Percentiles rank a stretch among this genome's conserved stretches.
Evolutionary conservation across 2,888 invertebrate genomes (phyloP).

Genomic region (Microctonus brassicae): DNA sequence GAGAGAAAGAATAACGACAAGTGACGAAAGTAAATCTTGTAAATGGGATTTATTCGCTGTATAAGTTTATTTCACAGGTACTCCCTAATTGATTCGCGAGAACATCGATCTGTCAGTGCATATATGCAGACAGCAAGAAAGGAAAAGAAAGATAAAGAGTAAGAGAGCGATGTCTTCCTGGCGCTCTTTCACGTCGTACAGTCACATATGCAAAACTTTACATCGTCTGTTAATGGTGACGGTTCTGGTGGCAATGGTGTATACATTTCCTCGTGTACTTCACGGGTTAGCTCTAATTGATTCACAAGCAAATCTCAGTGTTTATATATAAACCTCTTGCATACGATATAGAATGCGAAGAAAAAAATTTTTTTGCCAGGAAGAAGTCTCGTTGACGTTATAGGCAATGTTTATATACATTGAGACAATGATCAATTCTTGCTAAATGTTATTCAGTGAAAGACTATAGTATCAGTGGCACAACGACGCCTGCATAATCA

Average conservation of each 20-base stretch:
- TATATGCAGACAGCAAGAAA: background rate
- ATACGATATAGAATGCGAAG: background rate
- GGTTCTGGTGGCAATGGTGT: background rate
- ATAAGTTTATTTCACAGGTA: slow-evolving; percentile 30
- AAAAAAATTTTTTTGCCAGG: background rate
- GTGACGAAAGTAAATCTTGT: slow-evolving; percentile 27
- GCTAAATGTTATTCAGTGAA: too few relatives aligned
- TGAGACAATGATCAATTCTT: too few relatives aligned
- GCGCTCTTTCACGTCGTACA: background rate
- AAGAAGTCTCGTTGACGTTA: background rate
- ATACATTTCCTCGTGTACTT: slow-evolving; percentile 30
- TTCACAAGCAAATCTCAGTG: slow-evolving; percentile 21
- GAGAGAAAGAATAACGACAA: slow-evolving; percentile 2
- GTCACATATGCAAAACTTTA: background rate
- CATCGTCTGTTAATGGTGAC: background rate
- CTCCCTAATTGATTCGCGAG: slow-evolving; percentile 37
- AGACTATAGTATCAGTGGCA: too few relatives aligned
- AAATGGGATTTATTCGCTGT: slow-evolving; percentile 31
- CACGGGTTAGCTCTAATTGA: slow-evolving; percentile 37
- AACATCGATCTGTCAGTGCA: slow-evolving; percentile 24
- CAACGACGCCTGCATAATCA: slow-evolving; percentile 23
- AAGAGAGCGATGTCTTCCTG: background rate
- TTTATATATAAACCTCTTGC: background rate
- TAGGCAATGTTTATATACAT: background rate
- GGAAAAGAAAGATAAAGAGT: background rate